A percentile compares a stretch with the other conserved stretches of the same genome.
Evolutionary conservation across 2,888 invertebrate species (phyloP).

Genomic region (Hemaris fuciformis): DNA sequence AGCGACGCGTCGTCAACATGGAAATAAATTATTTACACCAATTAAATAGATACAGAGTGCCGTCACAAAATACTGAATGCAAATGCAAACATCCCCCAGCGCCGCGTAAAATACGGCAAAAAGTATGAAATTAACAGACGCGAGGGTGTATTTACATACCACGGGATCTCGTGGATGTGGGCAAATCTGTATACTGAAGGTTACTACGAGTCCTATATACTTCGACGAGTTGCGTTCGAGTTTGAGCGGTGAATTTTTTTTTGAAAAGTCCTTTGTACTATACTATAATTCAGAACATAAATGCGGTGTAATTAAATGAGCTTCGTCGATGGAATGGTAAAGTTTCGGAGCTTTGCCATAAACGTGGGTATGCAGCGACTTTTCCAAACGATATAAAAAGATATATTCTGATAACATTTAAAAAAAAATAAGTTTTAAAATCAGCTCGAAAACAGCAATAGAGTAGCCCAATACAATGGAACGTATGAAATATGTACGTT

Average conservation of each 20-base stretch:
- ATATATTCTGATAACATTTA: too few species aligned
- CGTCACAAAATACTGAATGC: background rate
- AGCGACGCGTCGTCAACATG: background rate
- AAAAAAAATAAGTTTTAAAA: too few species aligned
- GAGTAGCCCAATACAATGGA: too few species aligned
- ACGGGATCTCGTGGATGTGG: slow-evolving; percentile 13
- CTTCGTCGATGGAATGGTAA: too few species aligned
- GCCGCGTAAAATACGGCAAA: slow-evolving; percentile 9
- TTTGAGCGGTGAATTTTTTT: background rate
- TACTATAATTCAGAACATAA: background rate
- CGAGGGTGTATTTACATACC: slow-evolving; percentile 10
- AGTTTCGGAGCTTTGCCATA: too few species aligned
- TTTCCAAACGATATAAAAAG: too few species aligned
- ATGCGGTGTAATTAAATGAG: too few species aligned
- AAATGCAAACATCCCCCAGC: background rate
- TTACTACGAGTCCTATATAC: background rate
- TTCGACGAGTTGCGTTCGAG: background rate
- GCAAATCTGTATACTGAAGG: background rate
- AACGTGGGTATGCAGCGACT: too few species aligned
- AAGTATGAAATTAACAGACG: slow-evolving; percentile 3
- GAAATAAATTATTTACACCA: background rate
- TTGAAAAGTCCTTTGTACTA: too few species aligned
- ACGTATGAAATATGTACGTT: too few species aligned
- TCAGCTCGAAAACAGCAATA: too few species aligned
- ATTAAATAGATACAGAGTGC: background rate